Conservation (phyloP, 2,113 vertebrate species). For the Periophthalmus modestus region DNA sequence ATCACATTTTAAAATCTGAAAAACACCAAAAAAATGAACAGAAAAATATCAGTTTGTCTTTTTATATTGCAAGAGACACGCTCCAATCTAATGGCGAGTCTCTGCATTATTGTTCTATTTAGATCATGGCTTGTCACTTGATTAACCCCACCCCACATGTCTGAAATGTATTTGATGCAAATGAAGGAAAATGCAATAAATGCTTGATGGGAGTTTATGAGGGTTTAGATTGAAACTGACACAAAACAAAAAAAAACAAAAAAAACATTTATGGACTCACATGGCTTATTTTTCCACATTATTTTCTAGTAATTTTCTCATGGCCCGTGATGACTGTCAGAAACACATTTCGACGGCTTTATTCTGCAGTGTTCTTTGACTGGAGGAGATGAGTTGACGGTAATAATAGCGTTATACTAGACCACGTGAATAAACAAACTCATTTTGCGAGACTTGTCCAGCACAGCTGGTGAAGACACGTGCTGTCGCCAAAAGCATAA, state of each 20-base stretch:
- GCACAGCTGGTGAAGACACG: slow-evolving; percentile 13
- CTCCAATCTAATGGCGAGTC: too few species aligned
- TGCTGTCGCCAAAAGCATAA: background rate
- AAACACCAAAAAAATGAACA: too few species aligned
- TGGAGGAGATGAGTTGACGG: slow-evolving; percentile 18
- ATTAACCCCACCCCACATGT: background rate
- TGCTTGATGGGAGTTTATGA: background rate
- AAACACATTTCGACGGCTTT: slow-evolving; percentile 1
- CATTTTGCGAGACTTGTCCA: slow-evolving; percentile 14
- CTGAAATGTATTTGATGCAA: background rate
- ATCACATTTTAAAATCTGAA: too few species aligned
- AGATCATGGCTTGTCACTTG: background rate
- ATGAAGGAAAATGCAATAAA: background rate
- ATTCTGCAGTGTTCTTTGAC: background rate
- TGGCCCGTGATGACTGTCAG: slow-evolving; percentile 3
- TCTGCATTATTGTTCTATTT: too few species aligned
- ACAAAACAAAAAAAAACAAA: background rate
- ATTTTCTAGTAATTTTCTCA: slow-evolving; percentile 17
- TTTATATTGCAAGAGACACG: too few species aligned
- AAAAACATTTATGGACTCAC: slow-evolving; percentile 8
- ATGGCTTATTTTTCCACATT: slow-evolving; percentile 23
- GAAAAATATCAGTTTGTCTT: too few species aligned
- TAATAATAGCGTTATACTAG: slow-evolving; percentile 16
- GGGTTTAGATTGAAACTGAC: background rate
- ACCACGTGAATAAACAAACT: slow-evolving; percentile 21